A percentile compares a stretch with the other conserved stretches of the same genome.
Evolutionary conservation across 2,888 invertebrate species (phyloP).

Genomic region (Bedellia somnulentella): DNA sequence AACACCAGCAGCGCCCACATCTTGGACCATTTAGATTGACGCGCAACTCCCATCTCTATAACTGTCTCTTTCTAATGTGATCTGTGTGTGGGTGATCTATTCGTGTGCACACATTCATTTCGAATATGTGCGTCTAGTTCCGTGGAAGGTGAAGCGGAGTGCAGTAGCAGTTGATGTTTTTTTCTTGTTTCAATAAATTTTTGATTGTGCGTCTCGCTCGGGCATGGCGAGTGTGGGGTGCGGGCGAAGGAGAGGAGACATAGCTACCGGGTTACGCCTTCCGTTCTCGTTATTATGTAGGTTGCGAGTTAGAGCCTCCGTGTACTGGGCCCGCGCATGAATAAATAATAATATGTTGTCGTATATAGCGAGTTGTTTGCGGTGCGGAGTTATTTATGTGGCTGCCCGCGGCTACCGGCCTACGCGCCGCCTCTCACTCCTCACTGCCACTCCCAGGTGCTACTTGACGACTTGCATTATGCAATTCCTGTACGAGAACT

Average conservation of each 20-base stretch:
- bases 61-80: background rate
- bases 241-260: conserved; percentile 40
- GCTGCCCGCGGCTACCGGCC: conserved; percentile 27
- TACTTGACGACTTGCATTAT: no score
- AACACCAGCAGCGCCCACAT: conserved; percentile 61
- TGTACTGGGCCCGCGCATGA: conserved; percentile 42
- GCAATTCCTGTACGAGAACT: no score
- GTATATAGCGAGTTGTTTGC: conserved; percentile 44
- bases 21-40: conserved; percentile 44
- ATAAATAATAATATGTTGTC: conserved; percentile 51
- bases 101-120: no score
- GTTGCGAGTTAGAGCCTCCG: conserved; percentile 50
- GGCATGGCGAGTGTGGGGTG: conserved; percentile 50
- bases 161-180: conserved; percentile 50
- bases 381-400: conserved; percentile 10
- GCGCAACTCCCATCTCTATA: conserved; percentile 22
- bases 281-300: conserved; percentile 58
- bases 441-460: background rate
- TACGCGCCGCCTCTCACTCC: conserved; percentile 34
- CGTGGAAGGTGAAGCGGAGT: conserved; percentile 54
- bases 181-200: conserved; percentile 60
- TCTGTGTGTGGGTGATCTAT: no score
- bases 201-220: conserved; percentile 56
- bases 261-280: conserved; percentile 60
- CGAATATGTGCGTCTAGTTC: conserved; percentile 62